phyloP scores from a whole-genome alignment of 2,113 vertebrate species.

The Otolemur garnettii region DNA sequence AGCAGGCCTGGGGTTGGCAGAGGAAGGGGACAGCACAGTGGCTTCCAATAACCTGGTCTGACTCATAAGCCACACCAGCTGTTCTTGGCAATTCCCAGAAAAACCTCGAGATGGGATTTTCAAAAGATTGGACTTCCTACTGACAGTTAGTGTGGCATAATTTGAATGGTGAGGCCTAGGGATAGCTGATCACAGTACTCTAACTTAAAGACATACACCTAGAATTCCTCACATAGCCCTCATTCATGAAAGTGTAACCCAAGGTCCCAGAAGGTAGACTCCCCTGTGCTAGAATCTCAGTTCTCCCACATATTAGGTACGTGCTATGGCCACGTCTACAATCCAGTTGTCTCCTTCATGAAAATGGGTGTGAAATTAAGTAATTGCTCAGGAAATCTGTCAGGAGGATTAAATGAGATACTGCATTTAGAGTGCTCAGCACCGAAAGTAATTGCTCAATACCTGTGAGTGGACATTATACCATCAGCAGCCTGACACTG shows the following conservation, averaged over 20 bases:
- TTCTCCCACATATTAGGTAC: neutral
- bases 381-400: neutral
- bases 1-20: neutral
- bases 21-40: neutral
- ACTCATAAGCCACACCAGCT: neutral
- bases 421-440: neutral
- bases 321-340: neutral
- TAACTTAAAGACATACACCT: neutral
- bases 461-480: neutral
- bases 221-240: neutral
- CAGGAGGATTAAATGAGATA: neutral
- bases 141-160: neutral
- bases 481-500: neutral
- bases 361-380: neutral
- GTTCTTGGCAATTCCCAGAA: neutral
- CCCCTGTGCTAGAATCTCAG: neutral
- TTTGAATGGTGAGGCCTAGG: neutral
- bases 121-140: neutral
- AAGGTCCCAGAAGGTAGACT: neutral
- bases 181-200: neutral
- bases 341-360: neutral
- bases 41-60: neutral
- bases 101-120: neutral
- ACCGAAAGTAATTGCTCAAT: neutral
- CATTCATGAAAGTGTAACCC: neutral